Evolutionary conservation across 2,797 vertebrate genomes (phyloP).

Genomic region (Bradypodion ventrale): DNA sequence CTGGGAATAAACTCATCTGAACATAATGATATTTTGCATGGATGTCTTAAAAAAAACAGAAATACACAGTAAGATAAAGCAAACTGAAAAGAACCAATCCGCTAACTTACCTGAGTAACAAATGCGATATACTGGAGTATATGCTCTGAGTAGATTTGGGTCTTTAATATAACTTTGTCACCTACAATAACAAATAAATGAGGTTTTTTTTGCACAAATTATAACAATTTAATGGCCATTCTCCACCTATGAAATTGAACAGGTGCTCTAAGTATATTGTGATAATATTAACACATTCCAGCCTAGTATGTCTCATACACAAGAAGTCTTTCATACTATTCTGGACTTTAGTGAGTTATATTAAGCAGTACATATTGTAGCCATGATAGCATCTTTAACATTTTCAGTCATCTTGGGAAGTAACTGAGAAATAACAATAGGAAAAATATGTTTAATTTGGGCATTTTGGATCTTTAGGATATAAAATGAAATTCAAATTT

Average conservation of each 20-base stretch:
- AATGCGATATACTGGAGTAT: constrained; percentile 81
- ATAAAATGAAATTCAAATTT: neutral
- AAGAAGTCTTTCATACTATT: neutral
- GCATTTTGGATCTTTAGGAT: neutral
- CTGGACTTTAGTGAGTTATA: neutral
- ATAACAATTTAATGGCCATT: neutral
- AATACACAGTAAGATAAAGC: neutral
- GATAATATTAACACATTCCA: neutral
- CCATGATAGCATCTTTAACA: neutral
- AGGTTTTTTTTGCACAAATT: neutral
- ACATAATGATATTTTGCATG: too few relatives aligned
- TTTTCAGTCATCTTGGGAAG: neutral
- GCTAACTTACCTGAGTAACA: constrained; percentile 82
- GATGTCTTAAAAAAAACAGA: neutral
- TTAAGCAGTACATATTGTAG: neutral
- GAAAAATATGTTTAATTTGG: neutral
- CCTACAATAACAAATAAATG: constrained; percentile 73
- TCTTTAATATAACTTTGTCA: constrained; percentile 87
- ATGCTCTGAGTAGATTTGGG: constrained; percentile 69
- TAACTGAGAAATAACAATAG: neutral
- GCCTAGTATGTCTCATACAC: neutral
- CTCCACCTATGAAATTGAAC: neutral
- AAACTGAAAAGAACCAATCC: neutral
- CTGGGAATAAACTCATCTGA: neutral
- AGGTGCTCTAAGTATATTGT: neutral